Evolutionary conservation across 92 coral and sea anemone genomes (phyloP), one percentile per base, ranked within the genome.

Genomic region (Siderastrea siderea): DNA sequence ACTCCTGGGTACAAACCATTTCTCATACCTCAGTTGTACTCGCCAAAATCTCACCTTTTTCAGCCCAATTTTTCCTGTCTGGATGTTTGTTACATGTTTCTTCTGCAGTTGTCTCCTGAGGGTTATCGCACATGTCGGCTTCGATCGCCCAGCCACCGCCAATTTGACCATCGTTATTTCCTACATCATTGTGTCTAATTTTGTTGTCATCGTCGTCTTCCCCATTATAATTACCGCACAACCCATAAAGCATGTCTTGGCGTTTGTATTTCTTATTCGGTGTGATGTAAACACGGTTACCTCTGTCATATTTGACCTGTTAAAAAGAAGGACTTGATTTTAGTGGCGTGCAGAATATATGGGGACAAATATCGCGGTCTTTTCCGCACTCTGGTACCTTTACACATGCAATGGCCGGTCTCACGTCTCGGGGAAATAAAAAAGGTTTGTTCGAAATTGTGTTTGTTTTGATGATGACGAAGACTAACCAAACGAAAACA

Each of bases 191-290:
- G 90, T 73, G 87, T 91, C 15, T 86, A 71, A 17, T 86, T 78
- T 10, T 81, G 76, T 45, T 65, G 47, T 95, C 95, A 46, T 90
- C 76, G 16, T 86, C 79, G 19, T 91, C 88, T 47, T 82, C 38
- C 3, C 95, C 98, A 66, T 95, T 90, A 57, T 92, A 95, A 46
- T 95, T 82, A 86, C 99, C 98, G 63, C 99, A 97, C 38, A 97
- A 90, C 75, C 99, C 99, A 8, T 76, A 43, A 63, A 94, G 84
- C 17, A 51, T 47, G 5, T 68, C 47, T 8, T 38, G 7, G 5
- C 70, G 54, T 77, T 75, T 88, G 77, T 88, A 71, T 26, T 78
- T 60, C 9, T 91, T 82, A 47, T 82, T 91, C 52, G 98, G 93
- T 67, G 74, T 87, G 88, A 95, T 88, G 55, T 92, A 97, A 16